Base-by-base conservation (phyloP, 1,140 invertebrate species). In the Anoplolepis gracilipes region DNA sequence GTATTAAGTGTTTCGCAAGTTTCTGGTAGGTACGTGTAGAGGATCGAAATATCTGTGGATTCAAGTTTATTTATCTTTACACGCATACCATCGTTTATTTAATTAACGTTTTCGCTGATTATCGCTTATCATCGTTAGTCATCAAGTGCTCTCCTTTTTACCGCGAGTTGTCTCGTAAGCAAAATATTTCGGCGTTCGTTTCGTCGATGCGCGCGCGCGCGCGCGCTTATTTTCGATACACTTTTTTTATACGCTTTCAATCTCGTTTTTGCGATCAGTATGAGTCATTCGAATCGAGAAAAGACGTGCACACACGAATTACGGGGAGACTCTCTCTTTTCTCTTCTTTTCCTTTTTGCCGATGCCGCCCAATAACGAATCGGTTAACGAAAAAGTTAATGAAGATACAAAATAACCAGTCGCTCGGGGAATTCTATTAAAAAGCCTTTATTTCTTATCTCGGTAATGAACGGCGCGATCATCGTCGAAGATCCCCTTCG, bases 401-500 rank as follows among this genome's bases (percentile, higher is more conserved):
- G 62, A 86, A 88, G 72, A 85, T 67, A 62, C 59, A 53, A 77
- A 82, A 57, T 82, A 42, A 76, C 62, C 55, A 76, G 61, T 86
- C 72, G 77, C 30, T 59, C 70, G 79, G 69, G 79, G 69, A 82
- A 90, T 90, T 90, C 87, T 90, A 90, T 90, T 90, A 89, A 84
- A 89, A 73, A 85, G 79, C 73, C 75, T 64, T 62, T 36, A 78
- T 49, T 73, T 70, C 76, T 89, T 87, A 85, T 78, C 86, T 62
- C 53, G 53, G 82, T 87, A 90, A 90, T 90, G 89, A 90, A 90
- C 85, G 81, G 81, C 88, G 69, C 67, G 87, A 90, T 89, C 87
- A 62, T 59, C 67, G 78, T 22, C 79, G 72, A 85, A 39, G 72
- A 55, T 87, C 64, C 77, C 64, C 33, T 72, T 69, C 84, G 73